phyloP scores from a whole-genome alignment of 2,113 vertebrate genomes.

The Mastomys natalensis region DNA sequence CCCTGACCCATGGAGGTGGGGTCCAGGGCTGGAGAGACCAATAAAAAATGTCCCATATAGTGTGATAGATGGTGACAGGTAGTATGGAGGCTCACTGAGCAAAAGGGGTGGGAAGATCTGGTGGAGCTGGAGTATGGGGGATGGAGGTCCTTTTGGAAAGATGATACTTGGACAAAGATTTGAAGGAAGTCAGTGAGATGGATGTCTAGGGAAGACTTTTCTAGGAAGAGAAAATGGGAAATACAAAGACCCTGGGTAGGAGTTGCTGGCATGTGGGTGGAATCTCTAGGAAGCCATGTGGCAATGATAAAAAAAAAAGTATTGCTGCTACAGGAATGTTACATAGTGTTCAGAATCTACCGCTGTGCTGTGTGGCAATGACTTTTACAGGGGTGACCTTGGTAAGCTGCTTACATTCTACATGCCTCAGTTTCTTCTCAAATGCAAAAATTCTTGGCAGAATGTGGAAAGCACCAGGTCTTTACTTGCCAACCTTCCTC shows the following conservation, averaged over 20 bases:
- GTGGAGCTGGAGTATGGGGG: background rate
- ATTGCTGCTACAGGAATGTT: background rate
- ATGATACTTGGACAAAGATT: background rate
- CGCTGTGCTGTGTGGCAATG: background rate
- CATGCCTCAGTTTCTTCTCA: conserved; percentile 22
- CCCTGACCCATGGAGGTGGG: background rate
- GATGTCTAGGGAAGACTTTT: background rate
- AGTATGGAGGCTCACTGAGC: background rate
- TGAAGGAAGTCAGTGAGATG: background rate
- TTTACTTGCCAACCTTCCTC: background rate
- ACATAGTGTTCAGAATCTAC: background rate
- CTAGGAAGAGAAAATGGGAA: conserved; percentile 1
- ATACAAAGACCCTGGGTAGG: background rate
- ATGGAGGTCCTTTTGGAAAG: background rate
- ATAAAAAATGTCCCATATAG: background rate
- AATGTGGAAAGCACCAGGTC: background rate
- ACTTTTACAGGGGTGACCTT: conserved; percentile 28
- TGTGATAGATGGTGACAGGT: background rate
- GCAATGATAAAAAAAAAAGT: background rate
- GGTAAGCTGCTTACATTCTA: background rate
- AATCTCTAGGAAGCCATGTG: background rate
- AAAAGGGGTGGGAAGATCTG: background rate
- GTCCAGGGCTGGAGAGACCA: background rate
- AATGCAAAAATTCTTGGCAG: background rate
- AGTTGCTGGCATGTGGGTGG: background rate